Evolutionary conservation across 2,797 vertebrate genomes (phyloP), one percentile per base, ranked within the genome.

Genomic region (Decapterus maruadsi): DNA sequence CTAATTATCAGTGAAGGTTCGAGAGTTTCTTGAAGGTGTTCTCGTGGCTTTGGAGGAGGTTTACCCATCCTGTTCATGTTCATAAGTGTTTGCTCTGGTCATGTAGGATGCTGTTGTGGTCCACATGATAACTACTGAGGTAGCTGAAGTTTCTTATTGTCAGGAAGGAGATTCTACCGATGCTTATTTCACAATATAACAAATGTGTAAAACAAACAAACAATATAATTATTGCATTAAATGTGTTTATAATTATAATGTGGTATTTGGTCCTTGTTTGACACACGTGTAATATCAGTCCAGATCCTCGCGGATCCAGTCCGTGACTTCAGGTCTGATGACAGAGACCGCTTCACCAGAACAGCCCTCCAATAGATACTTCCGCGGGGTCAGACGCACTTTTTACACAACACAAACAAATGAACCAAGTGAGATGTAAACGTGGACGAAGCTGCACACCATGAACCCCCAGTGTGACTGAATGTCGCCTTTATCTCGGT

Each of bases 351-450:
- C 77, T 85, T 94, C 86, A 95, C 95, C 79, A 64, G 84, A 83
- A 82, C 90, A 82, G 86, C 77, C 77, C 85, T 79, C 72, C 64
- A 68, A 0, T 60, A 80, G 90, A 94, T 95, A 85, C 77, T 53
- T 96, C 93, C 95, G 95, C 95, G 83, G 93, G 94, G 93, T 95
- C 93, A 95, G 70, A 83, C 72, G 91, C 89, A 94, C 92, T 94
- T 93, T 94, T 89, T 77, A 78, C 80, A 82, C 72, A 89, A 87
- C 84, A 87, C 78, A 72, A 90, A 87, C 86, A 89, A 81, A 81
- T 20, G 4, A 31, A n/a, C 4, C 6, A 4, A 9, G 3, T n/a
- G 5, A 2, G 7, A 13, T 11, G 2, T 29, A 0, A 8, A 19
- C 26, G 0, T 14, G 0, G 1, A 16, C 1, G 0, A 29, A 56